These are phyloP conservation scores for Linnaemya vulpina DNA, from an alignment of 2,888 invertebrate species.

Conservation along the genomic window DNA sequence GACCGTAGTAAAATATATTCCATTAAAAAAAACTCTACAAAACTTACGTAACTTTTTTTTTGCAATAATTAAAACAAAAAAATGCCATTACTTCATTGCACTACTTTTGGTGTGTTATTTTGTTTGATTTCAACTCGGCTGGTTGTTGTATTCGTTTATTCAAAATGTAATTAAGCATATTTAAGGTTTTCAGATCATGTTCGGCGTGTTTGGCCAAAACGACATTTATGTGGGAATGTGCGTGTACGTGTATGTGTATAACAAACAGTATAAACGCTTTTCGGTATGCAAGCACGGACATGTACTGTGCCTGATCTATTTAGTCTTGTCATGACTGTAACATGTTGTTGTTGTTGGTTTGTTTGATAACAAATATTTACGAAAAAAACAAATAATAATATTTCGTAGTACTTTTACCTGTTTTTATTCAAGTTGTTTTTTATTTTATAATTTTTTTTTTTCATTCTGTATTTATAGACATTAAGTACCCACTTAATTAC, in stretches of 20 bases:
- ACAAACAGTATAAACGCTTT: no score
- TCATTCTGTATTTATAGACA: conserved; percentile 37
- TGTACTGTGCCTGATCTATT: background rate
- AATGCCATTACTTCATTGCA: conserved; percentile 4
- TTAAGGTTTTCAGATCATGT: conserved; percentile 56
- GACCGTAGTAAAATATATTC: background rate
- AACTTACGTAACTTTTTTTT: conserved; percentile 19
- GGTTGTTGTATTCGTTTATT: background rate
- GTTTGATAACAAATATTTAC: conserved; percentile 67
- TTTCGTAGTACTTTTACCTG: conserved; percentile 50
- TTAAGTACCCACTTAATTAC: conserved; percentile 70
- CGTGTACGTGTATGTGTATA: background rate
- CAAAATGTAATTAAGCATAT: conserved; percentile 26
- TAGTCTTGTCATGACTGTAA: background rate
- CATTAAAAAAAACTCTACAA: conserved; percentile 28
- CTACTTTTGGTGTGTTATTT: conserved; percentile 14
- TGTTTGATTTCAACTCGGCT: background rate
- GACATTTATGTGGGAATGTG: background rate
- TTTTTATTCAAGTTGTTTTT: background rate
- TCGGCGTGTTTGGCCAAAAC: conserved; percentile 37
- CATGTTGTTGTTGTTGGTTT: conserved; percentile 2
- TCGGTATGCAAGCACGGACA: background rate
- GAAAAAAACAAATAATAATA: conserved; percentile 2
- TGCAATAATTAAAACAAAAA: background rate
- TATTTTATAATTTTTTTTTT: no score